phyloP scores from a whole-genome alignment of 1,140 invertebrate species.

The Limonius californicus region DNA sequence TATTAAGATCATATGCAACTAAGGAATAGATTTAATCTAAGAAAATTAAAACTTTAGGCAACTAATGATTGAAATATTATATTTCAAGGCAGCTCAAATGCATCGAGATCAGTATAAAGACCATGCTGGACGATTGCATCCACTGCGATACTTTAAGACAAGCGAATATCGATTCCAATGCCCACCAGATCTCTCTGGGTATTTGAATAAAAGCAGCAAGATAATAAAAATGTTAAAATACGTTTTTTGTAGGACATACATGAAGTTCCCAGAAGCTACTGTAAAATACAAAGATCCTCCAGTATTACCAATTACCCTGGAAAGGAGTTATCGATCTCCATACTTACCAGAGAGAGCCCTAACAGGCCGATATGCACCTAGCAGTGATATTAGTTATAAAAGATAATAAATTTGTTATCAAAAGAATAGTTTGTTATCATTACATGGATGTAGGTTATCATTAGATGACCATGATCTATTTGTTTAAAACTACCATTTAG shows the following conservation, averaged over 20 bases:
- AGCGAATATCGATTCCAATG: conserved; percentile 51
- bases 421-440: not conserved
- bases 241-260: conserved; percentile 48
- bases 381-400: conserved; percentile 38
- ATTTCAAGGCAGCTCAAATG: conserved; percentile 44
- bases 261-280: conserved; percentile 53
- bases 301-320: conserved; percentile 50
- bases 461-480: not conserved
- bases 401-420: conserved; percentile 24
- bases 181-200: conserved; percentile 50
- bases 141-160: conserved; percentile 52
- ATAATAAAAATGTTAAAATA: conserved; percentile 37
- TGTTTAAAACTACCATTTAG: too few relatives aligned
- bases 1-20: too few relatives aligned
- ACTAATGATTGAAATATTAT: too few relatives aligned
- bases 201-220: too few relatives aligned
- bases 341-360: conserved; percentile 51
- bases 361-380: conserved; percentile 43
- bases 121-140: conserved; percentile 50
- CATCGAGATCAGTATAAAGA: conserved; percentile 58
- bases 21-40: too few relatives aligned
- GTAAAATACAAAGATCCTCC: conserved; percentile 54
- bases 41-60: too few relatives aligned
- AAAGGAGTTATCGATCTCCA: conserved; percentile 48
- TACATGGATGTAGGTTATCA: too few relatives aligned